Evolutionary conservation across 2,113 vertebrate genomes (phyloP).

Genomic region (Parus major): DNA sequence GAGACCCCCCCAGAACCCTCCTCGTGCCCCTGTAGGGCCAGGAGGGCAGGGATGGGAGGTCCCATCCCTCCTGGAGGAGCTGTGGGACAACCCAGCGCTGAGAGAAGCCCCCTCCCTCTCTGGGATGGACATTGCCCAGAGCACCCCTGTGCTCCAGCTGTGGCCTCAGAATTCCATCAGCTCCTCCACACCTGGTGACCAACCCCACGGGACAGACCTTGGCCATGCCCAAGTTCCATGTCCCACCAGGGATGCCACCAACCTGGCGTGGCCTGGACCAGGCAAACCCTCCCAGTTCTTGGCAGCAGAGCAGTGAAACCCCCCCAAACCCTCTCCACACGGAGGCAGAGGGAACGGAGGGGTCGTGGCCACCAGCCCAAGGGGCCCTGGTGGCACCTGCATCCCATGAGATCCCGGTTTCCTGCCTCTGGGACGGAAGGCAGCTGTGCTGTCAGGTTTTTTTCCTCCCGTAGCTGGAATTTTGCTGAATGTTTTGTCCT

Average conservation of each 20-base stretch:
- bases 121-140: not conserved
- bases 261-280: not conserved
- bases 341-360: not conserved
- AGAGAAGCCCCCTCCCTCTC: not conserved
- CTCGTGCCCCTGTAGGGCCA: not conserved
- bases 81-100: not conserved
- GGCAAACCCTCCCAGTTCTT: fast-evolving
- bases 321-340: not conserved
- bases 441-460: not conserved
- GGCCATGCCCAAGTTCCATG: not conserved
- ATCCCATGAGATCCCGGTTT: not conserved
- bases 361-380: not conserved
- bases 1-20: not conserved
- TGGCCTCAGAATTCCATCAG: not conserved
- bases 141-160: not conserved
- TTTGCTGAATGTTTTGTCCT: conserved; percentile 7
- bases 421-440: not conserved
- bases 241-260: not conserved
- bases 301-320: not conserved
- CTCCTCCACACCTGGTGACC: not conserved
- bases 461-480: not conserved
- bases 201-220: not conserved
- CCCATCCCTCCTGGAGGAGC: no score
- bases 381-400: not conserved
- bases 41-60: not conserved